A percentile compares a stretch with the other conserved stretches of the same genome.
These are phyloP conservation scores for Cydia strobilella DNA, from an alignment of 1,140 invertebrate species.

Conservation along the genomic window DNA sequence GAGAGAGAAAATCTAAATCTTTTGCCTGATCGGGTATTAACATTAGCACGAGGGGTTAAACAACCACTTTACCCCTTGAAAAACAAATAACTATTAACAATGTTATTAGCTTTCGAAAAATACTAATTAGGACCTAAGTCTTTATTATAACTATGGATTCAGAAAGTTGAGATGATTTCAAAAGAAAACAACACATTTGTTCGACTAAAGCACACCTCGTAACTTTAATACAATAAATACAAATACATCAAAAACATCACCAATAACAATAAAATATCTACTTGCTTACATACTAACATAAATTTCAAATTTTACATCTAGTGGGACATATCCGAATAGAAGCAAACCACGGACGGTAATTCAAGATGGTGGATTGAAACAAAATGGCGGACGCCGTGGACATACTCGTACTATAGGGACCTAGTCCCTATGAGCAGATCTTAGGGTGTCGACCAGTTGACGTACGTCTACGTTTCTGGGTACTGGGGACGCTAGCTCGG, in stretches of 20 bases:
- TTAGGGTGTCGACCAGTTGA: slow-evolving; percentile 50
- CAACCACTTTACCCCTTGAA: too few relatives aligned
- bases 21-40: too few relatives aligned
- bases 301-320: slow-evolving; percentile 32
- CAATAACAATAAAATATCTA: slow-evolving; percentile 6
- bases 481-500: slow-evolving; percentile 56
- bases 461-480: slow-evolving; percentile 54
- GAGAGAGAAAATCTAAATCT: too few relatives aligned
- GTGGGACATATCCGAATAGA: slow-evolving; percentile 28
- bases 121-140: too few relatives aligned
- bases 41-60: too few relatives aligned
- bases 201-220: slow-evolving; percentile 55
- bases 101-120: too few relatives aligned
- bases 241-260: neutral
- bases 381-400: slow-evolving; percentile 38
- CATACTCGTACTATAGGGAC: slow-evolving; percentile 31
- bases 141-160: too few relatives aligned
- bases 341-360: neutral
- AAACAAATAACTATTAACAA: too few relatives aligned
- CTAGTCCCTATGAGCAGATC: slow-evolving; percentile 40
- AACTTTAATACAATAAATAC: slow-evolving; percentile 49
- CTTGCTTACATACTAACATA: slow-evolving; percentile 1
- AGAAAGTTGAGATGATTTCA: too few relatives aligned
- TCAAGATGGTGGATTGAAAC: neutral
- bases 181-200: slow-evolving; percentile 39